Base-by-base conservation (phyloP, 1,140 invertebrate species). In the Bombyx mandarina region DNA sequence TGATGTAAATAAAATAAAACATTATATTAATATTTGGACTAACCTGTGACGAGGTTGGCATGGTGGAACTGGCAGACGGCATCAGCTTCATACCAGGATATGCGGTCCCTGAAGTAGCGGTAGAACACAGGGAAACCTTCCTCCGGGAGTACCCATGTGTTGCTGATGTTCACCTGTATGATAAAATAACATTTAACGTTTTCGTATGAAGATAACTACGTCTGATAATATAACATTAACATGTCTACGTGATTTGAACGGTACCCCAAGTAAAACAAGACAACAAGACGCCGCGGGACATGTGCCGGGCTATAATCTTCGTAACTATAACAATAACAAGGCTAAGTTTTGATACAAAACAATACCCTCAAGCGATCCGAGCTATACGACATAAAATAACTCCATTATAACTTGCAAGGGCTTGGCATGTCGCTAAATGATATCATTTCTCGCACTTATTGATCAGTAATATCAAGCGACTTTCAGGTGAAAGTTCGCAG, bases 41-140 rank as follows among this genome's bases (percentile, higher is more conserved):
- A 58, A 93, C 93, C 92, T 73, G 92, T 94, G 63, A 93, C 92
- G 45, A 94, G 88, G 74, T 93, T 93, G 54, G 91, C 92, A 69
- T 94, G 93, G 78, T 94, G 93, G 64, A 93, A 93, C 83, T 93
- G 92, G 77, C 93, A 94, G 18, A 94, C 92, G 8, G 92, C 92
- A 66, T 94, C 93, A 1, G 93, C 93, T 78, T 94, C 93, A 69
- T 93, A 93, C 93, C 93, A 94, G 43, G 92, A 93, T 66, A 93
- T 93, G 73, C 91, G 91, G 83, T 94, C 93, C 63, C 92, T 90
- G 88, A 94, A 94, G 88, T 93, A 93, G 65, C 93, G 91, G 84
- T 93, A 93, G 85, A 94, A 94, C 54, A 94, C 93, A 53, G 92
- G 92, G 76, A 93, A 92, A 9, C 92, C 92, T 73, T 93, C 92